A percentile compares a stretch with the other conserved stretches of the same genome.
phyloP scores from a whole-genome alignment of 2,113 vertebrate genomes.

The Macrotis lagotis region DNA sequence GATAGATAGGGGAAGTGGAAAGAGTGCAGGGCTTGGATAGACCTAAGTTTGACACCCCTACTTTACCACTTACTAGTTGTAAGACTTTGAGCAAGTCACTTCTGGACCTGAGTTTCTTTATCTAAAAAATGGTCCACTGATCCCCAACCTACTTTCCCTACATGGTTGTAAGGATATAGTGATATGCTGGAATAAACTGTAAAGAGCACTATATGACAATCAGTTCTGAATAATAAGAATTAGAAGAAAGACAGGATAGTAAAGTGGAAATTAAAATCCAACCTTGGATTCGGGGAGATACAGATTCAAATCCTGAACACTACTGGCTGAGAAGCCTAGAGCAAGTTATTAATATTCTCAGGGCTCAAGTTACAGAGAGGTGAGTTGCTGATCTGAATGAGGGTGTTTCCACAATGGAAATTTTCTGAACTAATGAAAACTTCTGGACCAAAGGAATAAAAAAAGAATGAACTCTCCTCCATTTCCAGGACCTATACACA shows the following conservation, averaged over 20 bases:
- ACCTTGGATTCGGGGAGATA: neutral
- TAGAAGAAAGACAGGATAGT: neutral
- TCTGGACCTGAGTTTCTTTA: neutral
- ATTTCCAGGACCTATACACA: neutral
- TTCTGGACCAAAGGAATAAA: neutral
- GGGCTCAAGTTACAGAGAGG: neutral
- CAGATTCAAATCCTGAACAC: neutral
- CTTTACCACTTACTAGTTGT: neutral
- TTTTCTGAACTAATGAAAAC: neutral
- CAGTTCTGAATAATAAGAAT: neutral
- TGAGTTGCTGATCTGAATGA: neutral
- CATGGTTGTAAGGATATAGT: neutral
- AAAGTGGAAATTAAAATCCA: neutral
- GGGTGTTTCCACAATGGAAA: neutral
- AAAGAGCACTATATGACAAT: neutral
- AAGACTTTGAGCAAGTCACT: neutral
- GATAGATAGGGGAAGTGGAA: neutral
- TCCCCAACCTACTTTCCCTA: neutral
- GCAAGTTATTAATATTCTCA: neutral
- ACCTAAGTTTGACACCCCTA: neutral
- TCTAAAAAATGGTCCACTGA: neutral
- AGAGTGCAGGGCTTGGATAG: neutral
- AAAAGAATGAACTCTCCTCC: neutral
- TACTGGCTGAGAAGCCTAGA: neutral
- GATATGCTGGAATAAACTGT: neutral